phyloP scores from a whole-genome alignment of 2,113 vertebrate species.

The Urocynchramus pylzowi region DNA sequence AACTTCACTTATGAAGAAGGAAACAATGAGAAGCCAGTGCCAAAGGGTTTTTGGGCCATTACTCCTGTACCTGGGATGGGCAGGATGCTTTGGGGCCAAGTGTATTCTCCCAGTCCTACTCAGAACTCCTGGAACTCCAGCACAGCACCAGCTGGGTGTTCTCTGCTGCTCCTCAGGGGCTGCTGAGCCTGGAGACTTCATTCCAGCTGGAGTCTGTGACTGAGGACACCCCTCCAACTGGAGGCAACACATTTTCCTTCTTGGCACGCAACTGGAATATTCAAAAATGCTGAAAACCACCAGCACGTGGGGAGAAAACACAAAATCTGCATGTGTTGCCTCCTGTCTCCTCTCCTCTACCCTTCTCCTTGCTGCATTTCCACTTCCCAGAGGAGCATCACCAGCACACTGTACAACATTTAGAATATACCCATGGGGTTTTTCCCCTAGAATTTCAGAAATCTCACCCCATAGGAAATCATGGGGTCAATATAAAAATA shows the following conservation, averaged over 20 bases:
- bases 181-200: neutral
- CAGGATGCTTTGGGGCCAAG: neutral
- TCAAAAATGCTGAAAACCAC: neutral
- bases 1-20: neutral
- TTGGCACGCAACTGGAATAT: neutral
- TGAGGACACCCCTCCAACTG: neutral
- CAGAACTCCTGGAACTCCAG: neutral
- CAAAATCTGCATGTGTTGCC: neutral
- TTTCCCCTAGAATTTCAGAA: neutral
- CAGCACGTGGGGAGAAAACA: neutral
- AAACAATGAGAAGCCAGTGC: neutral
- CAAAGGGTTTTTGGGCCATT: neutral
- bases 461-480: neutral
- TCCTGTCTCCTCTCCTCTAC: neutral
- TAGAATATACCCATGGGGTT: accelerated
- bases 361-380: neutral
- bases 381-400: too few species aligned
- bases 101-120: accelerated
- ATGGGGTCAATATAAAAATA: neutral
- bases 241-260: neutral
- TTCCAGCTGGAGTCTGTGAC: neutral
- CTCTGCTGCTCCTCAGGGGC: neutral
- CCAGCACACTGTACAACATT: accelerated
- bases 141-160: neutral
- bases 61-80: neutral